Evolutionary conservation across 2,113 vertebrate species (phyloP), one percentile per base, ranked within the genome.

Genomic region (Conger conger): DNA sequence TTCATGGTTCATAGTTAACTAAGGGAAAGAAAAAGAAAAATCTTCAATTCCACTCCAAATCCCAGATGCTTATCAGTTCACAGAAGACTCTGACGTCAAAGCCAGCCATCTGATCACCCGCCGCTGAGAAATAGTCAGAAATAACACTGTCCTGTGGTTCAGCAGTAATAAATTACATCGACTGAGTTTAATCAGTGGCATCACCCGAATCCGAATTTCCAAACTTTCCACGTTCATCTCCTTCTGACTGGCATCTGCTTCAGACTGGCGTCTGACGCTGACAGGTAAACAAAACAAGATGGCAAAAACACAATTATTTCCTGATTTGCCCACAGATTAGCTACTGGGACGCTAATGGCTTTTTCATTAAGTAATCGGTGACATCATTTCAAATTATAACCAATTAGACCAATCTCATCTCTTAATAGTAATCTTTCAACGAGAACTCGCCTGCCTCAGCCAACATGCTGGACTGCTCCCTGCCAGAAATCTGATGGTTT

Each of bases 301-400:
- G n/a, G 68, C 27, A 33, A 73, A n/a, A 73, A 73, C 13, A 11
- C 9, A 73, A 73, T 73, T 73, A 73, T 73, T 73, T 33, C 68
- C 27, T 73, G 68, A 73, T 73, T 73, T 73, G 33, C 5, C n/a
- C 9, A 27, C n/a, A n/a, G 68, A 73, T 73, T n/a, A 73, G 68
- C 3, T 33, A 73, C n/a, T 9, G 9, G 1, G 68, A 73, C 33
- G 6, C 68, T 73, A 73, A 73, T 73, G 13, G 68, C 68, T 73
- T 73, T 57, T 73, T 73, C n/a, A 73, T 73, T 73, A 73, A 73
- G 68, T 73, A 73, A 73, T 73, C 68, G 68, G 68, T n/a, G 68
- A 73, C 68, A 73, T 30, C n/a, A 73, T 73, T 73, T 73, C 68
- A 73, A 73, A 73, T 73, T 33, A 73, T 33, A 73, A 73, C 68